Conservation (phyloP, 2,113 vertebrate genomes). For the Axis porcinus region DNA sequence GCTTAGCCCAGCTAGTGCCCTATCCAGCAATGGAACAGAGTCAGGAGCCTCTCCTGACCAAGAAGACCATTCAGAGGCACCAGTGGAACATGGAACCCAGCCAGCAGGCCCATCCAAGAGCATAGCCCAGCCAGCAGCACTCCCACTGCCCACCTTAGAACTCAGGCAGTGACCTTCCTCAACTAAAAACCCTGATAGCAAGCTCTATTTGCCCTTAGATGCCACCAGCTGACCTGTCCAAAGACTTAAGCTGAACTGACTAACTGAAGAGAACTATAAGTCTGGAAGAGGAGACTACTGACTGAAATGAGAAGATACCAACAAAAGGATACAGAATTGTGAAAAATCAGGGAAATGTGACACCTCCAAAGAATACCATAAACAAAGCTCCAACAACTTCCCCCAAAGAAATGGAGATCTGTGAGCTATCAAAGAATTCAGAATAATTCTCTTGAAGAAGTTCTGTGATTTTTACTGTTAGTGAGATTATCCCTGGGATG, state of each 20-base stretch:
- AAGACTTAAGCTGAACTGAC: neutral
- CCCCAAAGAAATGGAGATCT: neutral
- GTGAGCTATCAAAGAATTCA: neutral
- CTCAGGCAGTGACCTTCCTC: neutral
- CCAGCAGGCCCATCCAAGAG: neutral
- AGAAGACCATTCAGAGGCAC: neutral
- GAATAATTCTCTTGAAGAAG: neutral
- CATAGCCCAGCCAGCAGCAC: neutral
- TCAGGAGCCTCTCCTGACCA: neutral
- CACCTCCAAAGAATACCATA: neutral
- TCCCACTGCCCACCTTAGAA: neutral
- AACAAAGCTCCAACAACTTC: neutral
- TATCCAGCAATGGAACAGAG: neutral
- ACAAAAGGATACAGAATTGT: neutral
- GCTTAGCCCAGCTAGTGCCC: neutral
- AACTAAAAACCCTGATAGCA: neutral
- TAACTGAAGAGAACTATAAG: neutral
- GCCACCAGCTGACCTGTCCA: neutral
- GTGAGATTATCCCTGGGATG: neutral
- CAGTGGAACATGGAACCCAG: neutral
- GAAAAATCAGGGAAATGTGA: neutral
- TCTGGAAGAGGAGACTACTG: neutral
- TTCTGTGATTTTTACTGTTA: neutral
- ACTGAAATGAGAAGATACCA: neutral
- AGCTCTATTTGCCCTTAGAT: neutral